These are phyloP conservation scores for Macropus fuliginosus DNA, from an alignment of 2,797 vertebrate genomes.

Conservation along the genomic window DNA sequence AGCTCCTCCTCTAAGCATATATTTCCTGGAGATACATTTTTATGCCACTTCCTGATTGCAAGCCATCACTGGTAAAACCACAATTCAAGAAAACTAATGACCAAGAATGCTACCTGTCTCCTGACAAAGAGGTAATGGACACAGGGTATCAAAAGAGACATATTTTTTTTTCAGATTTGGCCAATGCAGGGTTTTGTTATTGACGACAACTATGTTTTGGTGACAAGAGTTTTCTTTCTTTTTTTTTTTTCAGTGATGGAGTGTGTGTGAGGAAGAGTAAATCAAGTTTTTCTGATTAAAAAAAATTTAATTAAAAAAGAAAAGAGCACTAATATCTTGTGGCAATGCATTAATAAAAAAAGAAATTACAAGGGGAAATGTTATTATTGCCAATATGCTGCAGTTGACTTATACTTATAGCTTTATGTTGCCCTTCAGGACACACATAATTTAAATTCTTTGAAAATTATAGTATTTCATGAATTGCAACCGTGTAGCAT, in stretches of 20 bases:
- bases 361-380: neutral
- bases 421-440: neutral
- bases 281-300: neutral
- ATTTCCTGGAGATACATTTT: neutral
- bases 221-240: neutral
- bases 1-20: neutral
- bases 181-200: neutral
- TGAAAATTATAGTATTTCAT: neutral
- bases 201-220: neutral
- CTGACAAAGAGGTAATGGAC: neutral
- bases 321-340: neutral
- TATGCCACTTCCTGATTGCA: neutral
- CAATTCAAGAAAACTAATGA: neutral
- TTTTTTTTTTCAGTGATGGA: neutral
- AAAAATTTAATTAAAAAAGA: neutral
- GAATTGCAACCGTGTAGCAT: neutral
- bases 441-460: neutral
- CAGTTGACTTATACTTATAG: neutral
- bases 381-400: neutral
- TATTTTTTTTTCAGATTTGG: neutral
- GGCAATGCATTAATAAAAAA: neutral
- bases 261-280: neutral
- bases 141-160: neutral
- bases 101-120: neutral
- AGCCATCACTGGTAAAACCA: neutral